Conservation (phyloP, 1,140 invertebrate species). For the Xylocopa sonorina region DNA sequence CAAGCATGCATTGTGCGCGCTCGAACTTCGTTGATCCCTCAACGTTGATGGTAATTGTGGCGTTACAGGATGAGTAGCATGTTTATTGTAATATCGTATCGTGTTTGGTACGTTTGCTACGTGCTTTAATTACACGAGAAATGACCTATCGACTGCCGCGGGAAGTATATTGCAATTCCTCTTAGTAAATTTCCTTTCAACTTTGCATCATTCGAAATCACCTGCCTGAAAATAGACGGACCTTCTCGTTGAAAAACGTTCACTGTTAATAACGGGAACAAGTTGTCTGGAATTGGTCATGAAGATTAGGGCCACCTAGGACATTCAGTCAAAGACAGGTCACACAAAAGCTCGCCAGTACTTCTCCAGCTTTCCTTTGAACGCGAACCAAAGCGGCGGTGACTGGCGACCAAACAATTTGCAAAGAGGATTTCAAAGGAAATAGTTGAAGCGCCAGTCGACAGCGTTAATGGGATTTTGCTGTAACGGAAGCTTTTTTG, state of each 20-base stretch:
- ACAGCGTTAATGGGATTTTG: conserved; percentile 62
- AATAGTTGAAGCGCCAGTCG: conserved; percentile 57
- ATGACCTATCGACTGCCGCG: background rate
- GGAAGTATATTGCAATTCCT: background rate
- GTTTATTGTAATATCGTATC: conserved; percentile 37
- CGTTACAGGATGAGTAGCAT: conserved; percentile 33
- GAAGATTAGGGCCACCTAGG: background rate
- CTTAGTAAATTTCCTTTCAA: too few relatives aligned
- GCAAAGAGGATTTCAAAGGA: conserved; percentile 62
- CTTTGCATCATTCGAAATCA: background rate
- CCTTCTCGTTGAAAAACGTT: too few relatives aligned
- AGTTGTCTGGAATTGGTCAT: background rate
- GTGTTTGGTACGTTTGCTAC: background rate
- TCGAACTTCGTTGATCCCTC: background rate
- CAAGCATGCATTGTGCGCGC: background rate
- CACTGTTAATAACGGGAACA: background rate
- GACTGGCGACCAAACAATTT: conserved; percentile 59
- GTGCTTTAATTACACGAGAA: conserved; percentile 9
- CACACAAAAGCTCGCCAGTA: conserved; percentile 47
- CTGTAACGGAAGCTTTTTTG: conserved; percentile 61
- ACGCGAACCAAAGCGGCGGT: conserved; percentile 47
- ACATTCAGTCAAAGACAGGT: conserved; percentile 11
- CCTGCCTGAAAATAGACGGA: background rate
- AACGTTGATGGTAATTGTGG: conserved; percentile 40
- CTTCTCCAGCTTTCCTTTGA: conserved; percentile 58